Base-by-base conservation (phyloP, 2,888 invertebrate genomes). In the Glaucopsyche alexis region DNA sequence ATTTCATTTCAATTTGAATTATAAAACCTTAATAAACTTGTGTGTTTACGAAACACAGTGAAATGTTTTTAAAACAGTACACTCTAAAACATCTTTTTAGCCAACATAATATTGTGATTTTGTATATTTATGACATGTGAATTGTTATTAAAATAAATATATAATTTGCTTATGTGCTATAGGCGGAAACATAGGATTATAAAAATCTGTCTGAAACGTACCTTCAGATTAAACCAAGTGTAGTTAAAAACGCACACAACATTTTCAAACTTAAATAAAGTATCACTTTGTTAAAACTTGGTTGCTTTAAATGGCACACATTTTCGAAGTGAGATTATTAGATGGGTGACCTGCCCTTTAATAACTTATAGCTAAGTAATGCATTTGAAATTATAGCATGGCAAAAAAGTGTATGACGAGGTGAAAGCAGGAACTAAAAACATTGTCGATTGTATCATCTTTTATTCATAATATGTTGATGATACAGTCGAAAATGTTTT, bases 151-250 rank as follows among this genome's bases (percentile, higher is more conserved):
- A 19, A 19, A 55, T 55, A 60, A 60, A 60, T n/a, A n/a, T n/a
- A n/a, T 14, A 14, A 19, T 55, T 38, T 38, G 6, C 60, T 60
- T 60, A 60, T 60, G 29, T 29, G 13, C 13, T 60, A 38, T 38
- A 60, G 60, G 60, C 60, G 60, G 60, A 60, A 38, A 60, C 60
- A 38, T 19, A 60, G 29, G 60, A 60, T 29, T 60, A 60, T 13
- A 55, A 60, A 60, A 11, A 60, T 60, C n/a, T n/a, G n/a, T n/a
- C n/a, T n/a, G n/a, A n/a, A n/a, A n/a, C n/a, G n/a, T n/a, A n/a
- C n/a, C n/a, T n/a, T 47, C 47, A 4, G 11, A 47, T 55, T 9
- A 11, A 55, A 55, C 11, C 19, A 5, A 16, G 55, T 52, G 16
- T 3, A 3, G 14, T 9, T 16, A 52, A 9, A 52, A 52, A 52